A percentile compares a stretch with the other conserved stretches of the same genome.
Conservation (phyloP, 2,797 vertebrate genomes). For the Poeciliopsis turneri region DNA sequence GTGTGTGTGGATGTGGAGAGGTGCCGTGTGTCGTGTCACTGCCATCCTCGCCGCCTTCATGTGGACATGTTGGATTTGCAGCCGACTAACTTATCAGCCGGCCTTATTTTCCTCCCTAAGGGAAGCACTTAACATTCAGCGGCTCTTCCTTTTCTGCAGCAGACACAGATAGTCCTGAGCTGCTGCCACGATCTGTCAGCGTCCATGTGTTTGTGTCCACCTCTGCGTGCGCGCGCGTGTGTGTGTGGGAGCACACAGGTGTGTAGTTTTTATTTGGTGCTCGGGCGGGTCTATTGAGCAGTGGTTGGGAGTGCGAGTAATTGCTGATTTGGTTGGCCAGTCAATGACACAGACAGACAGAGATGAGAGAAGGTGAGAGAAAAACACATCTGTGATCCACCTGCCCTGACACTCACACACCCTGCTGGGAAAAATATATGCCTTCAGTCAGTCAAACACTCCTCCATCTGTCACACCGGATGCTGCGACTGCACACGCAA, state of each 20-base stretch:
- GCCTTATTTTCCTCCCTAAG: slow-evolving; percentile 70
- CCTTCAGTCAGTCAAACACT: slow-evolving; percentile 31
- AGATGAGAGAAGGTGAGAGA: slow-evolving; percentile 45
- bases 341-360: slow-evolving; percentile 67
- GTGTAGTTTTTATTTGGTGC: slow-evolving; percentile 79
- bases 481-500: background rate
- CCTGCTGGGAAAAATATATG: slow-evolving; percentile 47
- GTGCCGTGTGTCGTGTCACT: slow-evolving; percentile 58
- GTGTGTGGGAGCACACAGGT: slow-evolving; percentile 28
- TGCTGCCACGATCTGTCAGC: slow-evolving; percentile 49
- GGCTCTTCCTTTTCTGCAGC: slow-evolving; percentile 71
- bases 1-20: slow-evolving; percentile 42
- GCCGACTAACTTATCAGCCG: slow-evolving; percentile 77
- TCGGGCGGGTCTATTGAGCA: slow-evolving; percentile 81
- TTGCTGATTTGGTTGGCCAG: slow-evolving; percentile 82
- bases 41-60: slow-evolving; percentile 61
- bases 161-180: slow-evolving; percentile 80
- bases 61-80: slow-evolving; percentile 77
- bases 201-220: slow-evolving; percentile 40
- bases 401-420: slow-evolving; percentile 23
- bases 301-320: slow-evolving; percentile 80
- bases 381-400: slow-evolving; percentile 43
- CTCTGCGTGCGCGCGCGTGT: background rate
- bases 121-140: slow-evolving; percentile 81
- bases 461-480: slow-evolving; percentile 27